phyloP scores from a whole-genome alignment of 1,140 invertebrate genomes.

The Papilio polytes region DNA sequence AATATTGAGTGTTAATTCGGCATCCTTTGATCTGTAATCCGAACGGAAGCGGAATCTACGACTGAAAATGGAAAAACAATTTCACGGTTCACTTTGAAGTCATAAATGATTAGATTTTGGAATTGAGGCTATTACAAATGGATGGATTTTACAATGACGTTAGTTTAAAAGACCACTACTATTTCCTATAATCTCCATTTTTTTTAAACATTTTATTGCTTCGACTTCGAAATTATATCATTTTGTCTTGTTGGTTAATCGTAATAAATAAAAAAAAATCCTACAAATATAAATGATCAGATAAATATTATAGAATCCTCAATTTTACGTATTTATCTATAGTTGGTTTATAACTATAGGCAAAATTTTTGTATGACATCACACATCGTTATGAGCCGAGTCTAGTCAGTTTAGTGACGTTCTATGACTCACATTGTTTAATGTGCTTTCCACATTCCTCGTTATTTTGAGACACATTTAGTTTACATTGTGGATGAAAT shows the following conservation, averaged over 20 bases:
- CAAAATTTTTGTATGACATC: neutral
- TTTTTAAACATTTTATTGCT: no score
- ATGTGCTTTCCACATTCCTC: constrained; percentile 4
- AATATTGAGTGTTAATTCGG: neutral
- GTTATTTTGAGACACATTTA: constrained; percentile 3
- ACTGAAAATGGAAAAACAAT: constrained; percentile 24
- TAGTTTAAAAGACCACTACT: no score
- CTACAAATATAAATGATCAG: no score
- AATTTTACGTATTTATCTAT: no score
- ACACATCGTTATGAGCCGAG: neutral
- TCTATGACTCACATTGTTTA: neutral
- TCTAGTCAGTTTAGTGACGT: constrained; percentile 1
- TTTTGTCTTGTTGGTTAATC: no score
- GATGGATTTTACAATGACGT: no score
- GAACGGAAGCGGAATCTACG: neutral
- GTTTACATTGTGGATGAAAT: neutral
- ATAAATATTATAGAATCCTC: no score
- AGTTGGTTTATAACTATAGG: neutral
- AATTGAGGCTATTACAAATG: no score
- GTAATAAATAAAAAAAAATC: no score
- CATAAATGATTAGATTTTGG: neutral
- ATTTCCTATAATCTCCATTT: no score
- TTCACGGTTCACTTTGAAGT: constrained; percentile 21
- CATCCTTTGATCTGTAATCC: constrained; percentile 6
- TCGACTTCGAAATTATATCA: no score